Base-by-base conservation (phyloP, 2,888 invertebrate genomes). In the Ormyrus labotus region DNA sequence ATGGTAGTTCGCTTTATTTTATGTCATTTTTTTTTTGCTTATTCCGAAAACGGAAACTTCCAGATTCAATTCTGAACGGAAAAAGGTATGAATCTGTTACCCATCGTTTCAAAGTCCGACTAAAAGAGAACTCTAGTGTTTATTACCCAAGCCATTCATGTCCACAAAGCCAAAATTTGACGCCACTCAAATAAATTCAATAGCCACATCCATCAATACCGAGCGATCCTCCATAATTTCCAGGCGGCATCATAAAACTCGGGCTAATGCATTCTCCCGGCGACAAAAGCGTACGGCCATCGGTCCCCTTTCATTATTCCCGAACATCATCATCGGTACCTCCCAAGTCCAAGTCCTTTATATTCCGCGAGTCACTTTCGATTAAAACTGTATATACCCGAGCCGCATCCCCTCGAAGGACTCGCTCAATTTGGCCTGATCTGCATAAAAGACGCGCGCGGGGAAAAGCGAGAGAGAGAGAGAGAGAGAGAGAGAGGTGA, bases 311-410 rank as follows among this genome's bases (percentile, higher is more conserved):
- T 10, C 45, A 48, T 60, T 64, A 53, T 65, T 65, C 60, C 6
- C 9, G 60, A 67, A 50, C 34, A 45, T 55, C 53, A 45, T 48
- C 48, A 57, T 63, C 19, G 53, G 47, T 4, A 47, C 60, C 76
- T 61, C 61, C 53, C 67, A 61, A 9, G 0, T 68, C 53, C 67
- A 61, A 9, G 0, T 68, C 34, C 63, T 67, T 57, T 70, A 72
- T 74, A 65, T 74, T 70, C 63, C n/a, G 48, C 63, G 4, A 76
- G 69, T 76, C 65, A 74, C 60, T 76, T 69, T 69, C 76, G 63
- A 69, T 76, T 55, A 69, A 76, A 76, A 55, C 63, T 69, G 60
- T 75, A 75, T 58, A 11, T 9, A 34, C 5, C 2, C 48, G 6
- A 55, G 10, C 60, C 34, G 34, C 34, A 34, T 34, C 19, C 13